Base-by-base conservation (phyloP, 2,888 invertebrate genomes). In the Dioctria rufipes region DNA sequence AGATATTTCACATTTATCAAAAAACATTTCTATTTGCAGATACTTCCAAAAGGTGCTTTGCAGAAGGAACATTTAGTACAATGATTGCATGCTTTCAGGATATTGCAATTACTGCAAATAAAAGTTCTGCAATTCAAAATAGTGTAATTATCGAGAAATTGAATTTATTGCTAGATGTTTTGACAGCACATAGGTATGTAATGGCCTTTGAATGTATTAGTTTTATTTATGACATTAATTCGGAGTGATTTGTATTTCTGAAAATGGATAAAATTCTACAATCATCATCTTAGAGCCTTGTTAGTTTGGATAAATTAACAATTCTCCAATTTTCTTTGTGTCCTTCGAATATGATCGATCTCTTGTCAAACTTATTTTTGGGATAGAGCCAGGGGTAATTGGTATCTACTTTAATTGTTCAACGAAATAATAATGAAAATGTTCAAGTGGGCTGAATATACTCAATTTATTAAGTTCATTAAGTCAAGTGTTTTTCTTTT, bases 101-200 rank as follows among this genome's bases (percentile, higher is more conserved):
- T 49, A 83, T 84, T 42, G 82, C 84, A 65, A 80, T 79, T 37
- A 82, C 83, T 40, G 83, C 84, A 4, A 83, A 82, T 11, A 84
- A 83, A 80, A 84, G 83, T 60, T 82, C 84, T 46, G 66, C 79
- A 42, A 82, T 83, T 5, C 83, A 84, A 77, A 82, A 81, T n/a
- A 83, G 83, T 82, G 81, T 83, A n/a, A 83, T 85, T 58, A 82
- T 82, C 0, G 84, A 85, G 67, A 84, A 84, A 80, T 82, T 85
- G 2, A 83, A 84, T 73, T 66, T 85, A 43, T 63, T 85, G 3
- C 69, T 84, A 51, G 84, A 84, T 79, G 83, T 85, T 8, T 80
- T 85, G 54, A 83, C 83, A 3, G 84, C 84, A 37, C 85, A 85
- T 80, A 85, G 84, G 84, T 84, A 65, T 80, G 69, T 63, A 9